Conservation (phyloP, 35 echinoderm and acorn worm species). For the Chiridota heheva region DNA sequence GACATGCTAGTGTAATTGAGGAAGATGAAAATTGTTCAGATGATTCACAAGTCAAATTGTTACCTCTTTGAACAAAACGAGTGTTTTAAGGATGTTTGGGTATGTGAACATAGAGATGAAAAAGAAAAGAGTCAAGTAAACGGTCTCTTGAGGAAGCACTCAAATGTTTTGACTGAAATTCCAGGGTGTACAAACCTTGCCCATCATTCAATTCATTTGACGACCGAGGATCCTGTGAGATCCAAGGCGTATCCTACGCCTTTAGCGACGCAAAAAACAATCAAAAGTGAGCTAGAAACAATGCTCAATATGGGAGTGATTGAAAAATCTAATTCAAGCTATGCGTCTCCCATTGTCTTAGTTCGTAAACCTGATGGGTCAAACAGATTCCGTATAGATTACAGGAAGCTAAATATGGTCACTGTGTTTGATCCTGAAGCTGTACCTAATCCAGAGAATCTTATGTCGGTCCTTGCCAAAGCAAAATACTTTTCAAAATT, state of each 20-base stretch:
- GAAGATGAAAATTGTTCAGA: too few species aligned
- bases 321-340: not conserved
- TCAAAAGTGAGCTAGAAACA: constrained; percentile 27
- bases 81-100: constrained; percentile 29
- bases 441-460: constrained; percentile 50
- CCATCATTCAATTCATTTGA: constrained; percentile 42
- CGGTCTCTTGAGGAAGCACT: not conserved
- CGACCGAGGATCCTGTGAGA: constrained; percentile 28
- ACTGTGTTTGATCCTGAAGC: constrained; percentile 62
- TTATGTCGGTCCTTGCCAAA: constrained; percentile 42
- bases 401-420: constrained; percentile 26
- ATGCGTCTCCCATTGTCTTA: too few species aligned
- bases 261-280: constrained; percentile 16
- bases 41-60: too few species aligned
- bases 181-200: constrained; percentile 56
- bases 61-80: constrained; percentile 31
- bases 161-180: constrained; percentile 46
- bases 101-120: not conserved
- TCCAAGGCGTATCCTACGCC: constrained; percentile 38
- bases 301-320: constrained; percentile 41
- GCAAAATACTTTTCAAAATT: constrained; percentile 49
- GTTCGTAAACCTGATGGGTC: constrained; percentile 58
- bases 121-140: constrained; percentile 12
- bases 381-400: constrained; percentile 44
- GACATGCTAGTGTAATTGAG: too few species aligned